A percentile compares a stretch with the other conserved stretches of the same genome.
Evolutionary conservation across 2,888 invertebrate species (phyloP).

Genomic region (Crepidodera aurea): DNA sequence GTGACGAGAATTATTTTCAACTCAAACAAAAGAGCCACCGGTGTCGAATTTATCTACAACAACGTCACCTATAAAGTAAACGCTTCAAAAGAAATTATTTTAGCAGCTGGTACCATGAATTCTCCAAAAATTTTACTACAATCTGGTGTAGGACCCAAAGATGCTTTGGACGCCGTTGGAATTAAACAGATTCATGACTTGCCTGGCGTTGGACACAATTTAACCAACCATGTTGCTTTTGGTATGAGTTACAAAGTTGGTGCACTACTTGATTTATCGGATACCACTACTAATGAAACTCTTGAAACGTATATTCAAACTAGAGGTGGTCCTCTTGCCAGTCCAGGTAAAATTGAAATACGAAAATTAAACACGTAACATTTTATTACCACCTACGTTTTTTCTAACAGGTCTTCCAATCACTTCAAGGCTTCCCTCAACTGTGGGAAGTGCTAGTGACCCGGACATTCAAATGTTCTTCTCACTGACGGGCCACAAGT

Average conservation of each 20-base stretch:
- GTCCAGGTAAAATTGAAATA: slow-evolving; percentile 18
- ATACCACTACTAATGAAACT: slow-evolving; percentile 12
- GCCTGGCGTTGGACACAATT: slow-evolving; percentile 72
- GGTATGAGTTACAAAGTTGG: slow-evolving; percentile 51
- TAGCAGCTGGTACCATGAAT: slow-evolving; percentile 68
- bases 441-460: slow-evolving; percentile 47
- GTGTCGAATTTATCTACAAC: slow-evolving; percentile 67
- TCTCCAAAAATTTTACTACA: slow-evolving; percentile 72
- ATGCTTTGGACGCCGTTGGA: slow-evolving; percentile 66
- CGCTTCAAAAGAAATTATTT: slow-evolving; percentile 67
- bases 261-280: slow-evolving; percentile 40
- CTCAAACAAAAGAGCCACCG: slow-evolving; percentile 63
- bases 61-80: slow-evolving; percentile 61
- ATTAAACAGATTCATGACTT: slow-evolving; percentile 68
- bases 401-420: slow-evolving; percentile 24
- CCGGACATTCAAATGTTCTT: slow-evolving; percentile 74
- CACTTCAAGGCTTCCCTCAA: slow-evolving; percentile 29
- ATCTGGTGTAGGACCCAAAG: slow-evolving; percentile 71
- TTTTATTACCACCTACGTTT: no score
- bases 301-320: slow-evolving; percentile 1
- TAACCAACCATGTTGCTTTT: slow-evolving; percentile 73
- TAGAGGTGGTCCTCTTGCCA: slow-evolving; percentile 25
- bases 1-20: slow-evolving; percentile 66
- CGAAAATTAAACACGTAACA: background rate
- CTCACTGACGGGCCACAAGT: slow-evolving; percentile 61